A percentile compares a stretch with the other conserved stretches of the same genome.
These are phyloP conservation scores for Trichopoda pennipes DNA, from an alignment of 2,888 invertebrate species.

Conservation along the genomic window DNA sequence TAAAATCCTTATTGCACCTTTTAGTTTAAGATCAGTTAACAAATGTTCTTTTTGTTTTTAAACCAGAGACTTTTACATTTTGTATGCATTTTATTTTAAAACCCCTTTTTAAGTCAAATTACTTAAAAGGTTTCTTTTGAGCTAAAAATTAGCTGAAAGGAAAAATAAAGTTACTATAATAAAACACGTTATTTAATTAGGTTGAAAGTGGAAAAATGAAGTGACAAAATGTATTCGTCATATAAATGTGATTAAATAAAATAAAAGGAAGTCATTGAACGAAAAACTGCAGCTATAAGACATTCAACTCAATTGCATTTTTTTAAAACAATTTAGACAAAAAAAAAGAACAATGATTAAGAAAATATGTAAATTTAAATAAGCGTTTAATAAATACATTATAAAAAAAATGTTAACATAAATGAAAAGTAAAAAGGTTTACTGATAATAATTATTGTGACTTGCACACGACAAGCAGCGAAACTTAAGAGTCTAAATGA, in stretches of 20 bases:
- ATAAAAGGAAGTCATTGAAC: conserved; percentile 56
- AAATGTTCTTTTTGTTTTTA: conserved; percentile 13
- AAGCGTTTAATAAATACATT: too few relatives aligned
- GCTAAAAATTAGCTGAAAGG: neutral
- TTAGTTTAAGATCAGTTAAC: too few relatives aligned
- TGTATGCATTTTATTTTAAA: neutral
- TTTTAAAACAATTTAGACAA: conserved; percentile 6
- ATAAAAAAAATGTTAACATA: too few relatives aligned
- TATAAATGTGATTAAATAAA: conserved; percentile 31
- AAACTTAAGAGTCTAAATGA: too few relatives aligned
- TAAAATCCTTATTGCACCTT: too few relatives aligned
- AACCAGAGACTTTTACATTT: neutral
- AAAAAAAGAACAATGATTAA: neutral
- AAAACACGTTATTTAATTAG: conserved; percentile 42
- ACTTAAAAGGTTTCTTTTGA: neutral
- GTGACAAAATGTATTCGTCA: conserved; percentile 46
- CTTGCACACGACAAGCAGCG: too few relatives aligned
- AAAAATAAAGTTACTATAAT: conserved; percentile 11
- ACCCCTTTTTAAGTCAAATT: neutral
- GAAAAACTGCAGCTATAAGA: conserved; percentile 32
- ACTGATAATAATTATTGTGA: too few relatives aligned
- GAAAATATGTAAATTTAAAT: neutral
- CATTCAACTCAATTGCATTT: conserved; percentile 46
- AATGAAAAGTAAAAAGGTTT: too few relatives aligned
- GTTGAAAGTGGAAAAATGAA: conserved; percentile 49